Percentiles rank a stretch among this genome's conserved stretches.
These are phyloP conservation scores for Cataglyphis livida DNA, from an alignment of 2,888 invertebrate species.

Conservation along the genomic window DNA sequence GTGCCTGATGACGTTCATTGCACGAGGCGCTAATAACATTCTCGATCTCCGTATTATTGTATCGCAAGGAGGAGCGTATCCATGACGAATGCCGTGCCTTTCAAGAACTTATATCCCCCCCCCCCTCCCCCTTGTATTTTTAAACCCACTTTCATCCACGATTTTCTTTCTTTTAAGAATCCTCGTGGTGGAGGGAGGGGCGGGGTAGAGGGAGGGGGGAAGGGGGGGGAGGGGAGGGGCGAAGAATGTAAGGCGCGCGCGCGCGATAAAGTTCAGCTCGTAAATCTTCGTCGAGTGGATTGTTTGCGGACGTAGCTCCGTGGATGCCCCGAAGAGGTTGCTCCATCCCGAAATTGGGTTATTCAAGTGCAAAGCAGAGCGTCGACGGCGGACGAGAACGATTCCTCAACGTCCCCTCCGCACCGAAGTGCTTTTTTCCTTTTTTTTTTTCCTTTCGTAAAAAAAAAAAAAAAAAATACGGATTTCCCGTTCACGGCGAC, in stretches of 20 bases:
- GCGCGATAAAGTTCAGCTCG: constrained; percentile 52
- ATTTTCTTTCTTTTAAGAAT: constrained; percentile 31
- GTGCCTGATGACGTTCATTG: not conserved
- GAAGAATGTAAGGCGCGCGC: constrained; percentile 39
- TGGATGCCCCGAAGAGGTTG: constrained; percentile 26
- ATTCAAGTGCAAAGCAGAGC: constrained; percentile 79
- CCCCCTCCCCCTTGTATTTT: too few species aligned
- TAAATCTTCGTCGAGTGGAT: constrained; percentile 70
- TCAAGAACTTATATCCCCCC: not conserved
- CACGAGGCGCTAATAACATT: too few species aligned
- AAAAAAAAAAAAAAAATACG: constrained; percentile 52
- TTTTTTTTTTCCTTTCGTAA: constrained; percentile 28
- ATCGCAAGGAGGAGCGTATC: not conserved
- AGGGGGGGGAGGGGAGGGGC: constrained; percentile 8
- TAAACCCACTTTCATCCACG: not conserved
- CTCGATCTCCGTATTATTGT: not conserved
- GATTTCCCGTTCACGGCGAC: constrained; percentile 61
- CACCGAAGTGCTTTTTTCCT: not conserved
- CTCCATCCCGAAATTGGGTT: constrained; percentile 71
- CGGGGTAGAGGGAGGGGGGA: not conserved
- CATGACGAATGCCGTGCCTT: not conserved
- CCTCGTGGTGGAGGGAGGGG: not conserved
- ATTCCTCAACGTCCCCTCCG: constrained; percentile 65
- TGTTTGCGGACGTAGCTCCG: constrained; percentile 48
- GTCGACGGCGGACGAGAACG: constrained; percentile 36